Percentiles rank a stretch among this genome's conserved stretches.
Evolutionary conservation across 2,113 vertebrate species (phyloP).

Genomic region (Tupaia tana): DNA sequence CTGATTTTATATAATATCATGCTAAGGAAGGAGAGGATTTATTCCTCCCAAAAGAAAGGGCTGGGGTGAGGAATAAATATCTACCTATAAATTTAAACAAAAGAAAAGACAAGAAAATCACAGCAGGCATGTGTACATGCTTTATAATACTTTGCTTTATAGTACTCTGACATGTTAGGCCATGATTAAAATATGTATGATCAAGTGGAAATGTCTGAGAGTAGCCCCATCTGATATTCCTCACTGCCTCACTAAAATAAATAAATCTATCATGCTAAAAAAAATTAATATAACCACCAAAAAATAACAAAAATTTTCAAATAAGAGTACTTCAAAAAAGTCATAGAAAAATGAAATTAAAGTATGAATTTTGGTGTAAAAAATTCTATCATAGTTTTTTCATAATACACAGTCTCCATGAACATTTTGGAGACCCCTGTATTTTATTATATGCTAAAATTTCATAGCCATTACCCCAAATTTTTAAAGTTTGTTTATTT

Average conservation of each 20-base stretch:
- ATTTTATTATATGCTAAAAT: not conserved
- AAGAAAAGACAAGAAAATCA: not conserved
- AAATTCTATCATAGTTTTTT: too few species aligned
- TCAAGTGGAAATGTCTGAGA: not conserved
- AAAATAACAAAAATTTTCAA: not conserved
- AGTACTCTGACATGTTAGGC: constrained; percentile 17
- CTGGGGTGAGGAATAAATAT: not conserved
- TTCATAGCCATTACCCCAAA: not conserved
- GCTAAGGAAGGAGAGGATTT: too few species aligned
- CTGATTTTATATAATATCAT: too few species aligned
- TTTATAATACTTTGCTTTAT: not conserved
- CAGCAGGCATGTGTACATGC: too few species aligned
- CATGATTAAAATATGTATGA: not conserved
- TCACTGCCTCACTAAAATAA: not conserved
- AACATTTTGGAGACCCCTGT: too few species aligned
- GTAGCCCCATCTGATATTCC: not conserved
- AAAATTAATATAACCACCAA: not conserved
- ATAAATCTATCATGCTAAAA: not conserved
- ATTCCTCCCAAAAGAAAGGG: too few species aligned
- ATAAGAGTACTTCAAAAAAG: not conserved
- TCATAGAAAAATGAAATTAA: not conserved
- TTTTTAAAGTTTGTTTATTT: not conserved
- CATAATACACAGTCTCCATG: too few species aligned
- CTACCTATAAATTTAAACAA: constrained; percentile 47
- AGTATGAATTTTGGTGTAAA: too few species aligned